Conservation (phyloP, 2,797 vertebrate genomes). For the Neosilurus hyrtlii region DNA sequence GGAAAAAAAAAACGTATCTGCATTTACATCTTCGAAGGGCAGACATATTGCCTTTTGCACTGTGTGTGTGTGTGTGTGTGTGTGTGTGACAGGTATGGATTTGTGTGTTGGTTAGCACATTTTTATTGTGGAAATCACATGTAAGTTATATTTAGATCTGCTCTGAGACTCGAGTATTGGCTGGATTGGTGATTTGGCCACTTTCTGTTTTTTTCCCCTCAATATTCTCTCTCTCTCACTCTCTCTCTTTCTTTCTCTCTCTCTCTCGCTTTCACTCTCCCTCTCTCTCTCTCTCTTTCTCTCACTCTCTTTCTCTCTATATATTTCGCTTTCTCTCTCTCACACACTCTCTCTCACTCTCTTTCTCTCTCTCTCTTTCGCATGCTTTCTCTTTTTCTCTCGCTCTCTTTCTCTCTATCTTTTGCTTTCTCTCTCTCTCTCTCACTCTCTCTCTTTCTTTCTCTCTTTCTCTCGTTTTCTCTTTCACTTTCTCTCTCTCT, state of each 20-base stretch:
- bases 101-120: constrained; percentile 31
- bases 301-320: too few relatives aligned
- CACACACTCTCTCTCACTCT: too few relatives aligned
- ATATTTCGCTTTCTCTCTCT: too few relatives aligned
- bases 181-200: constrained; percentile 13
- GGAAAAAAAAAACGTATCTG: constrained; percentile 15
- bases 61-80: constrained; percentile 31
- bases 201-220: constrained; percentile 5
- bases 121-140: constrained; percentile 39
- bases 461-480: too few relatives aligned
- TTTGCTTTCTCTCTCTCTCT: too few relatives aligned
- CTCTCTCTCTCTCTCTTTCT: constrained; percentile 10
- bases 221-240: background rate
- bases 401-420: too few relatives aligned
- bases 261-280: background rate
- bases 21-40: constrained; percentile 8
- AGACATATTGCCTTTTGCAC: constrained; percentile 30
- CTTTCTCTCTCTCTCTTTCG: too few relatives aligned
- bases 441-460: too few relatives aligned
- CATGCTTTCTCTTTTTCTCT: too few relatives aligned
- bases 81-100: constrained; percentile 27
- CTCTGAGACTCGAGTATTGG: constrained; percentile 32
- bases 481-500: too few relatives aligned
- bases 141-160: constrained; percentile 38
- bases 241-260: background rate